phyloP scores from a whole-genome alignment of 2,113 vertebrate genomes.

The Mobula birostris region DNA sequence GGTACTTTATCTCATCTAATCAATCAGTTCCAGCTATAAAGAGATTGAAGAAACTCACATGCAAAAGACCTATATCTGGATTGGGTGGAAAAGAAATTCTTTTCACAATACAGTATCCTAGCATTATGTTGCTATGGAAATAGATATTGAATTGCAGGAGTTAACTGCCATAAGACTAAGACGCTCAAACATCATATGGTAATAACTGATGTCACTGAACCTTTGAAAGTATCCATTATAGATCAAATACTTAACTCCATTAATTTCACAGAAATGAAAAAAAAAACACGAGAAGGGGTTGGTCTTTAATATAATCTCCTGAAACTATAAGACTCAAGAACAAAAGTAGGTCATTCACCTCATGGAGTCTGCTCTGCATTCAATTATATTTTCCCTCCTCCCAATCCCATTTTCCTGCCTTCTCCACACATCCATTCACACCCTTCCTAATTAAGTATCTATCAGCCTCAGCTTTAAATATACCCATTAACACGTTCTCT shows the following conservation, averaged over 20 bases:
- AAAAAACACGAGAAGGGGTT: background rate
- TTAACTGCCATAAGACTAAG: background rate
- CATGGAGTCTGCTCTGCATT: too few relatives aligned
- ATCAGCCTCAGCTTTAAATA: too few relatives aligned
- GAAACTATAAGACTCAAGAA: too few relatives aligned
- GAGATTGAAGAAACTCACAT: background rate
- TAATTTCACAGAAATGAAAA: background rate
- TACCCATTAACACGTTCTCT: too few relatives aligned
- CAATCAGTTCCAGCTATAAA: background rate
- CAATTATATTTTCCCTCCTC: too few relatives aligned
- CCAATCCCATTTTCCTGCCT: too few relatives aligned
- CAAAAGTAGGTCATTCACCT: too few relatives aligned
- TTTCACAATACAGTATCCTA: background rate
- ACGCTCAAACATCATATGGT: background rate
- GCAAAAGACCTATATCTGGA: background rate
- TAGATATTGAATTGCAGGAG: background rate
- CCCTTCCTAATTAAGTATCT: too few relatives aligned
- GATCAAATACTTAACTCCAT: background rate
- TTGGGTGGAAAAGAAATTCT: background rate
- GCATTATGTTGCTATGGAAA: background rate
- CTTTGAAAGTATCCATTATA: background rate
- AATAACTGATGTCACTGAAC: background rate
- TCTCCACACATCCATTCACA: too few relatives aligned
- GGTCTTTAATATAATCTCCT: background rate
- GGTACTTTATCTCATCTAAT: background rate